Base-by-base conservation (phyloP, 2,888 invertebrate species). In the Rotaria macrura region DNA sequence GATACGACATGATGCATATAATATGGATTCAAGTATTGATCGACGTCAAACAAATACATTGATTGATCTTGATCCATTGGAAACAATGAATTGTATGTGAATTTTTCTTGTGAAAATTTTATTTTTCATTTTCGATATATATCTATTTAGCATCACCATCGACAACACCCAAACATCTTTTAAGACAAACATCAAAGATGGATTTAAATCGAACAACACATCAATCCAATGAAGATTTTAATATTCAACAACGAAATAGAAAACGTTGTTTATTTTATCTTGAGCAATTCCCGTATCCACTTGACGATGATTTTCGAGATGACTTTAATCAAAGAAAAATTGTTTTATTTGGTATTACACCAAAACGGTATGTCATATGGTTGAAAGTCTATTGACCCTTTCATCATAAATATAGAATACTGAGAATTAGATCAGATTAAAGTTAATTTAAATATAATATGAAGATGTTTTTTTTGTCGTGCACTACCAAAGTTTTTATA, bases 261-360 rank as follows among this genome's bases (percentile, higher is more conserved):
- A 65, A 65, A 43, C 79, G 79, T 43, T 79, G n/a, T 25, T 43
- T 43, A 43, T 43, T 79, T 43, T 79, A n/a, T 79, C 43, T 79
- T 25, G 43, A 79, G n/a, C 79, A 79, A 43, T 79, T 79, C n/a
- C 43, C 79, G n/a, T 79, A 43, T 79, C 79, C 79, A 79, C 43
- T 79, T 43, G 79, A 79, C 10, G 79, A 79, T 20, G 79, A 79
- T 79, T 79, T 79, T 43, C 79, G 79, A 40, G 79, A 79, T 79
- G 79, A 79, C 43, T 79, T 79, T n/a, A 79, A 79, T 79, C 79
- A 79, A 79, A 40, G 79, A 79, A 79, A 79, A 79, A 79, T 79
- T 43, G 43, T 79, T 43, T 17, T 79, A 25, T 79, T 43, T n/a
- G 79, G 79, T 25, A 79, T 79, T 43, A 43, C 79, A 43, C 43